A percentile compares a stretch with the other conserved stretches of the same genome.
phyloP scores from a whole-genome alignment of 2,888 invertebrate genomes.

The Papilio demoleus region DNA sequence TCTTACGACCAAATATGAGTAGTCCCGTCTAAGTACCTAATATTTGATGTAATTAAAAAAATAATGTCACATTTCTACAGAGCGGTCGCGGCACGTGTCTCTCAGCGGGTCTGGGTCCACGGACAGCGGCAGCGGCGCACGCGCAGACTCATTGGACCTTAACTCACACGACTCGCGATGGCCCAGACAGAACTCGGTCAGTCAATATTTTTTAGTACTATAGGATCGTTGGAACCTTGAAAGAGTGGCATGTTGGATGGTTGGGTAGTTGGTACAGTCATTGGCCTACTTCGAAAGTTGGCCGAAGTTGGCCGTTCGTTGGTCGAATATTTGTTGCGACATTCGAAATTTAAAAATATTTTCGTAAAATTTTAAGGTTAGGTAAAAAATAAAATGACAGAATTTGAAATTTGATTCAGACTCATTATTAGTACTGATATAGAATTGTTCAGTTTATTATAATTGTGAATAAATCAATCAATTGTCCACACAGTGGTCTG shows the following conservation, averaged over 20 bases:
- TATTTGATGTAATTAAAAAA: too few relatives aligned
- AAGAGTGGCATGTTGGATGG: background rate
- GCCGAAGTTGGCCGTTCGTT: too few relatives aligned
- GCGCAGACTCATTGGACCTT: slow-evolving; percentile 69
- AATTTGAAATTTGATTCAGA: too few relatives aligned
- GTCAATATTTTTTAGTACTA: slow-evolving; percentile 53
- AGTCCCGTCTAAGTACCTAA: too few relatives aligned
- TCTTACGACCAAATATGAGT: too few relatives aligned
- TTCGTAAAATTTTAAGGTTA: too few relatives aligned
- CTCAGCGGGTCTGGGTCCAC: slow-evolving; percentile 90
- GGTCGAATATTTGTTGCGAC: too few relatives aligned
- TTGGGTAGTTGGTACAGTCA: background rate
- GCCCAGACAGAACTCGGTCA: slow-evolving; percentile 92
- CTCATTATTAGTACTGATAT: background rate
- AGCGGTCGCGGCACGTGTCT: slow-evolving; percentile 88
- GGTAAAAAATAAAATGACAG: too few relatives aligned
- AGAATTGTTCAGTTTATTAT: too few relatives aligned
- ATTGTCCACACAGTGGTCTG: background rate
- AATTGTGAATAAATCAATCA: slow-evolving; percentile 26
- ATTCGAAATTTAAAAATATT: too few relatives aligned
- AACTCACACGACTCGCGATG: slow-evolving; percentile 78
- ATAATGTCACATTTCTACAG: too few relatives aligned
- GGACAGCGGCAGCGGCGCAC: slow-evolving; percentile 88
- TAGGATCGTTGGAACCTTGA: too few relatives aligned
- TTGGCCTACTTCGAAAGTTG: background rate